These are phyloP conservation scores for Lucifuga dentata DNA, from an alignment of 2,113 vertebrate genomes.

Conservation along the genomic window DNA sequence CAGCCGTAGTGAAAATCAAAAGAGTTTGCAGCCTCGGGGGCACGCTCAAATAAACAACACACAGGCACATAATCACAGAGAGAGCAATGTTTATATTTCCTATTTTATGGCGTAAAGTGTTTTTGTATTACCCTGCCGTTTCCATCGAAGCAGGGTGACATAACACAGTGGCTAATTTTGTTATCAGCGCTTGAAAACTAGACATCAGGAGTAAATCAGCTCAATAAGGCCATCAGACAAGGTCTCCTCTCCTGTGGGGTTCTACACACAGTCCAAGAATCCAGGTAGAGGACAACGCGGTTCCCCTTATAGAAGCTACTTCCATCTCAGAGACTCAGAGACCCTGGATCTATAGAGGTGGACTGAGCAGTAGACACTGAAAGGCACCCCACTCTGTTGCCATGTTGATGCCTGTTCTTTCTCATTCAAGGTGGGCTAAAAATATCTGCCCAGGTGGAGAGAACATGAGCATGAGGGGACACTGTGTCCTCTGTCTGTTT, in stretches of 20 bases:
- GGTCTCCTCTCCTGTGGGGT: neutral
- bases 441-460: conserved; percentile 80
- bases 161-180: conserved; percentile 58
- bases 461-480: conserved; percentile 64
- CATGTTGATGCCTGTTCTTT: conserved; percentile 66
- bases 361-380: conserved; percentile 45
- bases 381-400: conserved; percentile 39
- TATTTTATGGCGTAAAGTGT: conserved; percentile 36
- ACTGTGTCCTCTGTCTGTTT: conserved; percentile 76
- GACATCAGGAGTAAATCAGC: conserved; percentile 18
- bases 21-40: conserved; percentile 48
- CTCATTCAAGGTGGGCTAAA: conserved; percentile 77
- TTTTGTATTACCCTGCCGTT: conserved; percentile 33
- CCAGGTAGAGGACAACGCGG: neutral
- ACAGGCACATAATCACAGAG: conserved; percentile 31
- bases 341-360: conserved; percentile 4
- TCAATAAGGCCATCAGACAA: conserved; percentile 2
- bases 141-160: conserved; percentile 32
- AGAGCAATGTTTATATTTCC: conserved; percentile 42
- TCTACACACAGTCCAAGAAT: neutral
- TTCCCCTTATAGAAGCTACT: neutral
- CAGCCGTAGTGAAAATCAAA: conserved; percentile 50
- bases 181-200: conserved; percentile 45
- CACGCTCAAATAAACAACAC: conserved; percentile 1
- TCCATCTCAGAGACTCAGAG: conserved; percentile 4